These are phyloP conservation scores for Rhea americana DNA, from an alignment of 2,113 vertebrate genomes.

Conservation along the genomic window DNA sequence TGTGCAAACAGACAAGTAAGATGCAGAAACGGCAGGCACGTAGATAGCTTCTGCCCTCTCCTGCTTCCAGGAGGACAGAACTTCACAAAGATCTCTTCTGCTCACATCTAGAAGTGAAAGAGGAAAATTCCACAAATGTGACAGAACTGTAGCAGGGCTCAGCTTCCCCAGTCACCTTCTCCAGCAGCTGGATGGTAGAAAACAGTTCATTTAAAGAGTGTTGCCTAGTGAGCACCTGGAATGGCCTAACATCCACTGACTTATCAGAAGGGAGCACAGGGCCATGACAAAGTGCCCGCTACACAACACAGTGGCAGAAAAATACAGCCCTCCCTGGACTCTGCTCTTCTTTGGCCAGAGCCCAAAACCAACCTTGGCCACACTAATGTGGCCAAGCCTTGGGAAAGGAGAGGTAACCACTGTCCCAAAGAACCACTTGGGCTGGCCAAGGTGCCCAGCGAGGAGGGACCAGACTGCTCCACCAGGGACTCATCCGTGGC, in stretches of 20 bases:
- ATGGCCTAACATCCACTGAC: rapidly evolving
- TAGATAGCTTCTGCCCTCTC: neutral
- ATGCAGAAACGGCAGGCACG: rapidly evolving
- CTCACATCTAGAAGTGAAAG: neutral
- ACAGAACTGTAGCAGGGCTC: neutral
- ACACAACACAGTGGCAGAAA: rapidly evolving
- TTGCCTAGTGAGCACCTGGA: rapidly evolving
- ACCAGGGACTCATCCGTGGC: neutral
- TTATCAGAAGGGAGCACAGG: too few species aligned
- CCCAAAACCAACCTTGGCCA: neutral
- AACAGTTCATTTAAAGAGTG: rapidly evolving
- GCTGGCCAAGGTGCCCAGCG: too few species aligned
- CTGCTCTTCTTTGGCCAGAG: neutral
- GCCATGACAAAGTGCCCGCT: rapidly evolving
- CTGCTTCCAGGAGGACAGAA: rapidly evolving
- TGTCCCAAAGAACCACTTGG: neutral
- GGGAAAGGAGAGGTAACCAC: rapidly evolving
- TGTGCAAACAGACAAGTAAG: neutral
- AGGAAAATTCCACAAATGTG: rapidly evolving
- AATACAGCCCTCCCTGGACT: rapidly evolving
- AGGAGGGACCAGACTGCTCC: neutral
- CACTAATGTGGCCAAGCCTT: rapidly evolving
- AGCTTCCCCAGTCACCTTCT: too few species aligned
- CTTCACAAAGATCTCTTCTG: neutral
- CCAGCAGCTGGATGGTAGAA: rapidly evolving